A percentile compares a stretch with the other conserved stretches of the same genome.
Conservation (phyloP, 1,140 invertebrate species). For the Solen grandis region DNA sequence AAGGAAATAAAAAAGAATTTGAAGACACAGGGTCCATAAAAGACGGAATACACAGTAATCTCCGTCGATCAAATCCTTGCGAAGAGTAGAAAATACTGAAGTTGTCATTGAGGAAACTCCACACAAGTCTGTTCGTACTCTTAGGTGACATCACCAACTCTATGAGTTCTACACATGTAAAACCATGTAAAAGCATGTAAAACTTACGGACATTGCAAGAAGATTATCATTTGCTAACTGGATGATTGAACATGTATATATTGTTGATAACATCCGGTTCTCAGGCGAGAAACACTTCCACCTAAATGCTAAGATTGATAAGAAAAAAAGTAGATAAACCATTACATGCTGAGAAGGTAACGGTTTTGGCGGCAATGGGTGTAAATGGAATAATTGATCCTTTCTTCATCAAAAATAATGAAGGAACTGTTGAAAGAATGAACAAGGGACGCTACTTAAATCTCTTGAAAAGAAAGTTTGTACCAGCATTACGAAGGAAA, state of each 20-base stretch:
- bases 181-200: too few relatives aligned
- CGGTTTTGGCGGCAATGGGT: neutral
- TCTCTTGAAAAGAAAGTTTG: constrained; percentile 5
- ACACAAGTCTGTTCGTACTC: too few relatives aligned
- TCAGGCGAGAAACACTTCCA: neutral
- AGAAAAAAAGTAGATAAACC: neutral
- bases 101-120: too few relatives aligned
- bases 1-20: too few relatives aligned
- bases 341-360: neutral
- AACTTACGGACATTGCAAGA: too few relatives aligned
- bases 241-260: neutral
- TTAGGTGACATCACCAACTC: too few relatives aligned
- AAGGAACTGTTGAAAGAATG: neutral
- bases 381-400: neutral
- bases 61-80: too few relatives aligned
- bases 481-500: constrained; percentile 12
- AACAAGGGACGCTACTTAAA: neutral
- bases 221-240: neutral
- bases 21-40: too few relatives aligned
- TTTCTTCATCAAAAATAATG: neutral
- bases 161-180: too few relatives aligned
- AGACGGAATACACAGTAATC: too few relatives aligned
- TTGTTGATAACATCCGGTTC: neutral
- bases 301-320: neutral
- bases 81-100: too few relatives aligned